Base-by-base conservation (phyloP, 1,140 invertebrate species). In the Lysiphlebus fabarum region DNA sequence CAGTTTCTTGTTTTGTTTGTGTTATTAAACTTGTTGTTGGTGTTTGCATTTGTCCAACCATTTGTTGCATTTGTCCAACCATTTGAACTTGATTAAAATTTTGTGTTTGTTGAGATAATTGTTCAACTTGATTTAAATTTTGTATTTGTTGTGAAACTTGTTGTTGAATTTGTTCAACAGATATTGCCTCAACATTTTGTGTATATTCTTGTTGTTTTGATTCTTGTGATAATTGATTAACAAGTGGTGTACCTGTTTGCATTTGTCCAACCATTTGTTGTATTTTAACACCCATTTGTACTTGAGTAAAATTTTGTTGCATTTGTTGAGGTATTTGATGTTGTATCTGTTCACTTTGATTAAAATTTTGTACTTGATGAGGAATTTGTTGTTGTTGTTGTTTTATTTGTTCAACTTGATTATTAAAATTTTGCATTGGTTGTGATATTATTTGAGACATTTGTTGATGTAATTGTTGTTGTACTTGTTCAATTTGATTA, bases 71-170 rank as follows among this genome's bases (percentile, higher is more conserved):
- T 26, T 36, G 49, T 11, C 1, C 36, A 33, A 38, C 69, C 1
- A 68, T 61, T 10, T 71, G 62, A 26, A 72, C 17, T 26, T 26
- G 17, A 26, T 26, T 67, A 0, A 75, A 65, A 40, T 74, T 76
- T 36, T 72, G 70, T 45, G 64, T 47, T 7, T 69, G 62, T 5
- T 69, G 69, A 14, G 68, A 65, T n/a, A 71, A 70, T 10, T 67
- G 61, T 4, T 62, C 42, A 49, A 49, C 10, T n/a, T 51, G 49
- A n/a, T 51, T 33, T n/a, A 36, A 38, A 53, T 65, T 65, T 12
- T 56, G 63, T 41, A 54, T 14, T 56, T 71, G 66, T 26, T 56
- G 62, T 7, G 55, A 54, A 7, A 67, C 53, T 7, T 66, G 64
- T 10, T 62, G 56, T 7, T 68, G 69, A 49, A 26, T 26, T 26